Evolutionary conservation across 2,888 invertebrate genomes (phyloP), one percentile per base, ranked within the genome.

Genomic region (Nematopogon swammerdamellus): DNA sequence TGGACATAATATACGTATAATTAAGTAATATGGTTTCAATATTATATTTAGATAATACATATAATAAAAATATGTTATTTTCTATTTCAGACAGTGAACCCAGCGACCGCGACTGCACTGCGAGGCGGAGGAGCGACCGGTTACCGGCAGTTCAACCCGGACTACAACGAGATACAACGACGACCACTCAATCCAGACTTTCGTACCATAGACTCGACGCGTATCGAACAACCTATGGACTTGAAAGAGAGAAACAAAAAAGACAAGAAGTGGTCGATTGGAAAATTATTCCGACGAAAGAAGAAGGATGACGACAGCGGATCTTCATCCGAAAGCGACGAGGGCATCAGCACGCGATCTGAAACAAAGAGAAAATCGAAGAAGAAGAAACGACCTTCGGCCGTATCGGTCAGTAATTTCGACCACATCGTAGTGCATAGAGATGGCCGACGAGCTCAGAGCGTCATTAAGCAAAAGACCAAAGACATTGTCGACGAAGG

Each of bases 191-290:
- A 36, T 14, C 3, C 36, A 3, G 36, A 14, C 3, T 36, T 36
- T 36, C 8, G 36, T 51, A 59, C 69, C 56, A 63, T 70, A 55
- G 72, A 68, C 52, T 70, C 70, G 5, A 29, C 44, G 19, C 71
- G 71, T 20, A 60, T 64, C 48, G 74, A 75, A 45, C 62, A 70
- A 48, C 66, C 72, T 14, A 55, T 59, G 57, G 58, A 61, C 11
- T 75, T 75, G 43, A 56, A 59, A n/a, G 76, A 76, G 64, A 69
- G 75, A 58, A 60, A 63, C 54, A 80, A 81, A 55, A 83, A 82
- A 60, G 86, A 85, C 59, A 88, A 86, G 58, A 91, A 90, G 68
- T 92, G 92, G 92, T 89, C 89, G 8, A 83, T 92, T 44, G 91
- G 92, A 6, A 88, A 87, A 59, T 80, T 92, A 2, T 89, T 92